These are phyloP conservation scores for Oxyscelio sp. DNA, from an alignment of 2,888 invertebrate genomes.

Conservation along the genomic window DNA sequence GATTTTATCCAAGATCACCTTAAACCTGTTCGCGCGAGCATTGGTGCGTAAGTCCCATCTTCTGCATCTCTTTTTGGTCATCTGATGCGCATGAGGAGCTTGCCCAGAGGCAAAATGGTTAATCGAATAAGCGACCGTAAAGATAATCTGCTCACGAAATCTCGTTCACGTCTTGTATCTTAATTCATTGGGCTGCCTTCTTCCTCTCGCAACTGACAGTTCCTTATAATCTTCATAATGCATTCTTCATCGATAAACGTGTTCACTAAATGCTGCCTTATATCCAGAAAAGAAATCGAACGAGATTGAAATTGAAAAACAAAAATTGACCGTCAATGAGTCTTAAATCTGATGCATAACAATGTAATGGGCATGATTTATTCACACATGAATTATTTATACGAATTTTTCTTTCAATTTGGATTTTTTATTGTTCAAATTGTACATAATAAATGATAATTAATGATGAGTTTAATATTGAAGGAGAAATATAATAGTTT, in stretches of 20 bases:
- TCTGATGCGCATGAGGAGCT: conserved; percentile 58
- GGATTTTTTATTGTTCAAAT: conserved; percentile 22
- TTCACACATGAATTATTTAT: conserved; percentile 59
- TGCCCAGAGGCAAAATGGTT: conserved; percentile 74
- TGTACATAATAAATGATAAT: conserved; percentile 26
- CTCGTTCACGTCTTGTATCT: conserved; percentile 74
- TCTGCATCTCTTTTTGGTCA: conserved; percentile 49
- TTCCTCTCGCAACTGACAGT: conserved; percentile 73
- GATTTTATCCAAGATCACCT: conserved; percentile 55
- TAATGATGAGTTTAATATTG: conserved; percentile 32
- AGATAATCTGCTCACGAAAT: conserved; percentile 77
- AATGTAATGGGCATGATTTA: conserved; percentile 56
- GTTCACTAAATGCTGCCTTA: conserved; percentile 69
- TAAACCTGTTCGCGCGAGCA: conserved; percentile 67
- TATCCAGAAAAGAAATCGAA: conserved; percentile 44
- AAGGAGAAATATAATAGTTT: no score
- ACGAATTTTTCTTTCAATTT: conserved; percentile 2
- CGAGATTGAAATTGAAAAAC: conserved; percentile 38
- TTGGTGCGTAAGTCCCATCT: conserved; percentile 50
- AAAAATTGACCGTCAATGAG: conserved; percentile 56
- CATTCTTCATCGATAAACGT: conserved; percentile 73
- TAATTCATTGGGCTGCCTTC: conserved; percentile 71
- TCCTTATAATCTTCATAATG: conserved; percentile 77
- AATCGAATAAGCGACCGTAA: conserved; percentile 76
- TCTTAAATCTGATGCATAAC: conserved; percentile 47